Percentiles rank a stretch among this genome's conserved stretches.
Evolutionary conservation across 2,113 vertebrate genomes (phyloP).

Genomic region (Seriola aureovittata): DNA sequence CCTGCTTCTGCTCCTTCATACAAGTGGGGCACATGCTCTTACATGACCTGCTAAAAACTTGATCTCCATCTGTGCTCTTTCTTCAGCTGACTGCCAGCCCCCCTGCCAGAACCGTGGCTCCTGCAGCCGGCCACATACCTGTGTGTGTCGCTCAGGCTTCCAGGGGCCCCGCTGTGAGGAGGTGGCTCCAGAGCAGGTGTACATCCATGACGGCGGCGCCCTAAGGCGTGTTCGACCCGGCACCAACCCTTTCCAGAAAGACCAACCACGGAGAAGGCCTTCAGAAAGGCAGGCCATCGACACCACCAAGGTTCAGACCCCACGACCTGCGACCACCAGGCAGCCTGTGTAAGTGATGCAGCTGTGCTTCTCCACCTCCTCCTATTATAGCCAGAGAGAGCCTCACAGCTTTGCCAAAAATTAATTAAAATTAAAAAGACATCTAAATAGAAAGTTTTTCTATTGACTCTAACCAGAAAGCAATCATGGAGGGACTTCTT

Average conservation of each 20-base stretch:
- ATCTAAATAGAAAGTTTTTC: background rate
- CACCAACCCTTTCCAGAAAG: conserved; percentile 73
- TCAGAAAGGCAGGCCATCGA: conserved; percentile 69
- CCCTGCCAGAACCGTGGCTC: conserved; percentile 88
- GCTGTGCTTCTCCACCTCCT: conserved; percentile 24
- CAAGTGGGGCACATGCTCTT: conserved; percentile 42
- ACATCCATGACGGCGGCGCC: conserved; percentile 78
- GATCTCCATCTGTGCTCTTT: conserved; percentile 70
- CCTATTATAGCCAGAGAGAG: conserved; percentile 34
- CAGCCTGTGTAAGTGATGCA: conserved; percentile 79
- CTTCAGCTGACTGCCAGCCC: conserved; percentile 86
- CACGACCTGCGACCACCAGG: conserved; percentile 73
- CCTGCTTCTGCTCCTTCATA: conserved; percentile 53
- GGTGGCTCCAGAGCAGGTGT: conserved; percentile 86
- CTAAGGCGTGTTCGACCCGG: conserved; percentile 78
- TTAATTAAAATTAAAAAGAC: background rate
- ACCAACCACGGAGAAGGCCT: conserved; percentile 74
- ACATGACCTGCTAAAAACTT: conserved; percentile 64
- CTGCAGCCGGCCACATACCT: conserved; percentile 87
- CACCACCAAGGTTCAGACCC: conserved; percentile 67
- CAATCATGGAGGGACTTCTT: background rate
- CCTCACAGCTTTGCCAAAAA: background rate
- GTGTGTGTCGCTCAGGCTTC: conserved; percentile 87
- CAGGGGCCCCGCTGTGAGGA: conserved; percentile 86
- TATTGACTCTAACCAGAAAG: background rate